These are phyloP conservation scores for Adelphocoris suturalis DNA, from an alignment of 2,888 invertebrate genomes.

Conservation along the genomic window DNA sequence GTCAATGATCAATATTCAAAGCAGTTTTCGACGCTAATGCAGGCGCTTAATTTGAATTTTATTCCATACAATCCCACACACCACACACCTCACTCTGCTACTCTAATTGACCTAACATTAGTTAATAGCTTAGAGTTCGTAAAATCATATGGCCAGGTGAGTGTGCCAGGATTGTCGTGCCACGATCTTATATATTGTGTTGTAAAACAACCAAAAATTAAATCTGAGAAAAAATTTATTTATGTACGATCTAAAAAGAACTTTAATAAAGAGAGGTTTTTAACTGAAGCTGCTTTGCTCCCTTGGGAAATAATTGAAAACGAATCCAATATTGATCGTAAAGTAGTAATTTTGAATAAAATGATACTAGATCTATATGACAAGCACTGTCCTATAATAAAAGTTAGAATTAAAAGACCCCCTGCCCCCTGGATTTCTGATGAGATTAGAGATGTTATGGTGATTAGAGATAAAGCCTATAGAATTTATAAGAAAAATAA, in stretches of 20 bases:
- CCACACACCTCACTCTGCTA: neutral
- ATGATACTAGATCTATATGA: neutral
- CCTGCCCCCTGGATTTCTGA: conserved; percentile 1
- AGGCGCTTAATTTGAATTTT: neutral
- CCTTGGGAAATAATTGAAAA: no score
- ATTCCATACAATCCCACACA: neutral
- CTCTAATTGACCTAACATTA: neutral
- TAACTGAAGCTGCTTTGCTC: neutral
- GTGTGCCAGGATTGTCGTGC: neutral
- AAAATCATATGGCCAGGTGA: neutral
- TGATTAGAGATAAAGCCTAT: neutral
- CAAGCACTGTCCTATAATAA: neutral
- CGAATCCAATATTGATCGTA: neutral
- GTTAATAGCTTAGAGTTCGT: neutral
- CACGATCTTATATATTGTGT: neutral
- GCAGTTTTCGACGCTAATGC: no score
- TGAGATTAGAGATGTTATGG: conserved; percentile 9
- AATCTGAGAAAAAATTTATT: neutral
- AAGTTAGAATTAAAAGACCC: neutral
- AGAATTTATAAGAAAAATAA: neutral
- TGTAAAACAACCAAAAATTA: neutral
- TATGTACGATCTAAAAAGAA: neutral
- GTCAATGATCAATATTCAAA: no score
- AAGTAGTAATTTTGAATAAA: neutral
- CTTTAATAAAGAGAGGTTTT: neutral